Conservation (phyloP, 2,113 vertebrate genomes). For the Perca schrenkii region DNA sequence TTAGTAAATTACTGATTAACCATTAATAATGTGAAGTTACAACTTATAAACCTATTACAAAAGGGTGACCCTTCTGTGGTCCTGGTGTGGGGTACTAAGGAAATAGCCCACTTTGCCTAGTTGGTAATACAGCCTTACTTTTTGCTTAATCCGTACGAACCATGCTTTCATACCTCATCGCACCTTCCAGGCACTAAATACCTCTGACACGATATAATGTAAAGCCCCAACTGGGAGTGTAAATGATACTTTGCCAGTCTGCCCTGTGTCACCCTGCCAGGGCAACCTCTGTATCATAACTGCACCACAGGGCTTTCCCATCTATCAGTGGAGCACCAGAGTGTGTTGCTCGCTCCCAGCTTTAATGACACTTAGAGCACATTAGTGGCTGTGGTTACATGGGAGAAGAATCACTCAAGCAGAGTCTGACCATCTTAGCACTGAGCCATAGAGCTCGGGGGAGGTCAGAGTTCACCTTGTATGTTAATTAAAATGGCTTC, state of each 20-base stretch:
- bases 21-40: too few relatives aligned
- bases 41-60: too few relatives aligned
- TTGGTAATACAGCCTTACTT: neutral
- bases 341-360: constrained; percentile 20
- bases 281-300: constrained; percentile 42
- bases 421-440: constrained; percentile 3
- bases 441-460: constrained; percentile 13
- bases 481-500: constrained; percentile 66
- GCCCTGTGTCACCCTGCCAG: constrained; percentile 11
- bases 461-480: constrained; percentile 64
- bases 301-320: constrained; percentile 36
- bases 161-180: neutral
- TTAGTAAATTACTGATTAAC: too few relatives aligned
- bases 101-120: neutral
- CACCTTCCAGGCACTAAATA: neutral
- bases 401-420: constrained; percentile 41
- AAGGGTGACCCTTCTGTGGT: neutral
- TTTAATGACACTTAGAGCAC: constrained; percentile 62
- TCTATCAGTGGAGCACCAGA: constrained; percentile 30
- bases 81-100: too few relatives aligned
- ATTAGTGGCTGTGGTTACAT: constrained; percentile 38
- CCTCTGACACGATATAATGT: neutral
- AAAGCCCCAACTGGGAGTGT: constrained; percentile 16
- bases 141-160: neutral
- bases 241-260: constrained; percentile 38